Evolutionary conservation across 1,140 invertebrate species (phyloP).

Genomic region (Orius laevigatus): DNA sequence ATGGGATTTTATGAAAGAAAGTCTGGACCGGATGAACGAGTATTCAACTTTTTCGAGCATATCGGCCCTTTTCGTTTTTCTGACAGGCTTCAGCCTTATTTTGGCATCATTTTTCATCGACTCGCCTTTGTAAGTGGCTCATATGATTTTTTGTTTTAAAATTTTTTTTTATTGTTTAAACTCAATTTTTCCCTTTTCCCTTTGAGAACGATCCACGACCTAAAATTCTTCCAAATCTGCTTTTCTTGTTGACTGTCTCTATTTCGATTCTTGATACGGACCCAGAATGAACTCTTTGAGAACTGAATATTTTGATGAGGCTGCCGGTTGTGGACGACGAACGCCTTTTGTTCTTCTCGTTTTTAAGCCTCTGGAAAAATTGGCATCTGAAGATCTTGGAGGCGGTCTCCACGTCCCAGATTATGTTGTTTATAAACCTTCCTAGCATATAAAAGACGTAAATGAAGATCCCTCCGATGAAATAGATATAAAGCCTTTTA

Average conservation of each 20-base stretch:
- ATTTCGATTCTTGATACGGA: neutral
- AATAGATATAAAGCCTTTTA: neutral
- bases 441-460: neutral
- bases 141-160: conserved; percentile 22
- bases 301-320: neutral
- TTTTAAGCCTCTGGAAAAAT: no score
- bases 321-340: no score
- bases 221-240: neutral
- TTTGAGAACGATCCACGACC: neutral
- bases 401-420: no score
- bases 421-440: neutral
- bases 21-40: conserved; percentile 39
- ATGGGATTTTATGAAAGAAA: conserved; percentile 34
- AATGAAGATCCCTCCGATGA: neutral
- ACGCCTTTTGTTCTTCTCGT: no score
- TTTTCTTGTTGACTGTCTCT: neutral
- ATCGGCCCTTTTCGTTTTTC: conserved; percentile 33
- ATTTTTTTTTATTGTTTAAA: conserved; percentile 27
- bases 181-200: neutral
- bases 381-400: no score
- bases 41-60: conserved; percentile 49
- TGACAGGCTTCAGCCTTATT: conserved; percentile 30
- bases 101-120: conserved; percentile 27
- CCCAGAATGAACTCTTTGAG: neutral
- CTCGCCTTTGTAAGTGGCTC: conserved; percentile 24